A percentile compares a stretch with the other conserved stretches of the same genome.
phyloP scores from a whole-genome alignment of 2,113 vertebrate species.

The Donacobius atricapilla region DNA sequence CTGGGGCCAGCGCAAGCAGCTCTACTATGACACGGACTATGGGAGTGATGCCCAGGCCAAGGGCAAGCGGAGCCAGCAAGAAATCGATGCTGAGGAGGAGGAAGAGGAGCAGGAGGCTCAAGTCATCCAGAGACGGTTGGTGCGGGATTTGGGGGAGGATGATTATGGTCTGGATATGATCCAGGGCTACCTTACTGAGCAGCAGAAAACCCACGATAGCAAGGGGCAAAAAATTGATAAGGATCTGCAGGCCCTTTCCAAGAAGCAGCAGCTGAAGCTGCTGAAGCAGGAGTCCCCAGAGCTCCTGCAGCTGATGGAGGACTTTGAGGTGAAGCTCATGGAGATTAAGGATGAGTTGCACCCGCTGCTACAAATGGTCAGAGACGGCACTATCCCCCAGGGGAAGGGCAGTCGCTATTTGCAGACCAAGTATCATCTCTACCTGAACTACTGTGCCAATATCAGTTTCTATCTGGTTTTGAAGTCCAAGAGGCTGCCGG shows the following conservation, averaged over 20 bases:
- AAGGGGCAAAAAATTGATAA: constrained; percentile 81
- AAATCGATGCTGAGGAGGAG: constrained; percentile 83
- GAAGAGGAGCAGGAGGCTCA: constrained; percentile 94
- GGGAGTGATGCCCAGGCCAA: constrained; percentile 28
- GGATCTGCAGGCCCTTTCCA: constrained; percentile 86
- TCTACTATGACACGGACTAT: constrained; percentile 90
- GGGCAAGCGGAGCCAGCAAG: constrained; percentile 70
- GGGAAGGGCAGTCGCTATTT: constrained; percentile 89
- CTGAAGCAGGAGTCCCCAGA: constrained; percentile 94
- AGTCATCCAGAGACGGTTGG: constrained; percentile 86
- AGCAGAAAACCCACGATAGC: constrained; percentile 21
- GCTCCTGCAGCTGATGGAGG: constrained; percentile 89
- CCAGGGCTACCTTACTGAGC: constrained; percentile 79
- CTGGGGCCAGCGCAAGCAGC: constrained; percentile 89
- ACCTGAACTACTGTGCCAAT: constrained; percentile 94
- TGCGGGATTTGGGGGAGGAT: constrained; percentile 84
- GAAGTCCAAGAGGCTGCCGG: constrained; percentile 85
- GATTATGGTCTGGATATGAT: constrained; percentile 89
- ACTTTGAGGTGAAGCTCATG: constrained; percentile 87
- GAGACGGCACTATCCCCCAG: constrained; percentile 76
- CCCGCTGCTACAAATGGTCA: constrained; percentile 85
- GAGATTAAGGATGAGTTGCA: constrained; percentile 88
- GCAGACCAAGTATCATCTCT: constrained; percentile 89
- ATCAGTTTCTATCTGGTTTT: constrained; percentile 94
- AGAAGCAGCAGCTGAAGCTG: constrained; percentile 90